Percentiles rank a stretch among this genome's conserved stretches.
Conservation (phyloP, 2,888 invertebrate genomes). For the Lissonota sp. region DNA sequence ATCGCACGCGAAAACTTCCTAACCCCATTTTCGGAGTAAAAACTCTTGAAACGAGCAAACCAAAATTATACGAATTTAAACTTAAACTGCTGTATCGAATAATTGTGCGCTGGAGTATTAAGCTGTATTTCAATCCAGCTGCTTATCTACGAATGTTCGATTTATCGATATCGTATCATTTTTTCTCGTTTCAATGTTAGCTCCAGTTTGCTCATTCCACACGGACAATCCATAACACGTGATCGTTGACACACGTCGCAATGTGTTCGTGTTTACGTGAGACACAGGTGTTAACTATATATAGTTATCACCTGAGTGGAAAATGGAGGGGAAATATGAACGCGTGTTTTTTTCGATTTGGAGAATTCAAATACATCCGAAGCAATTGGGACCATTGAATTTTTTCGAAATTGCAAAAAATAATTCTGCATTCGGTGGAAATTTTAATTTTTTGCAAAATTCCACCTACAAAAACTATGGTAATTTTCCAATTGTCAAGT, state of each 20-base stretch:
- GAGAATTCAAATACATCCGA: too few relatives aligned
- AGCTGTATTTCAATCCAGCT: not conserved
- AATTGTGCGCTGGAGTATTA: not conserved
- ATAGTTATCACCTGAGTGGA: too few relatives aligned
- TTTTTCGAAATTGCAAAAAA: too few relatives aligned
- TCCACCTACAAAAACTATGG: too few relatives aligned
- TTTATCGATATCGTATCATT: slow-evolving; percentile 32
- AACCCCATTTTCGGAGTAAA: slow-evolving; percentile 69
- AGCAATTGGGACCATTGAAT: too few relatives aligned
- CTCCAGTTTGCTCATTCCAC: not conserved
- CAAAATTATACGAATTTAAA: slow-evolving; percentile 13
- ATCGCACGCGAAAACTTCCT: slow-evolving; percentile 71
- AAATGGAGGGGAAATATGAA: too few relatives aligned
- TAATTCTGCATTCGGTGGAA: too few relatives aligned
- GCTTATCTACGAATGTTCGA: not conserved
- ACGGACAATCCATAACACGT: slow-evolving; percentile 13
- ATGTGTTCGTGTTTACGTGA: too few relatives aligned
- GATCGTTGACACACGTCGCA: not conserved
- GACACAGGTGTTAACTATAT: too few relatives aligned
- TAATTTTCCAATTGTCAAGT: too few relatives aligned
- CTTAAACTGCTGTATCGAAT: slow-evolving; percentile 8
- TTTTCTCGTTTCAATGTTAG: not conserved
- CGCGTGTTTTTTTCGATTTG: too few relatives aligned
- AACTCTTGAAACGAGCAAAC: not conserved
- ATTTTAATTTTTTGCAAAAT: too few relatives aligned